Conservation (phyloP, 2,888 invertebrate genomes). For the Eulithis testata region DNA sequence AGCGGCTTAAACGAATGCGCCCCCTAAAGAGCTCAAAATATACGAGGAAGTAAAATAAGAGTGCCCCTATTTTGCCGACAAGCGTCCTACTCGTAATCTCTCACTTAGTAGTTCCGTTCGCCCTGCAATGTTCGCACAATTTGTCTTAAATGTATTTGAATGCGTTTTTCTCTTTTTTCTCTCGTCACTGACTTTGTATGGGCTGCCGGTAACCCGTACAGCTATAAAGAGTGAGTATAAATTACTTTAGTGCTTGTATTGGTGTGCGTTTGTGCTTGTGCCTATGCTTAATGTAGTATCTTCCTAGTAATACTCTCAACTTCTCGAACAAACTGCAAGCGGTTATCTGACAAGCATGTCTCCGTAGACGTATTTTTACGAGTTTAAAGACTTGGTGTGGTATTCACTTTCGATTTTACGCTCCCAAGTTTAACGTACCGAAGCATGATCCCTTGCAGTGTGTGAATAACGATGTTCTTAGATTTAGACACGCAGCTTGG, state of each 20-base stretch:
- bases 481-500: slow-evolving; percentile 76
- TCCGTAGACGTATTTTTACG: slow-evolving; percentile 57
- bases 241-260: slow-evolving; percentile 85
- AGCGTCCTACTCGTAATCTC: slow-evolving; percentile 84
- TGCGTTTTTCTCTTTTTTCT: slow-evolving; percentile 86
- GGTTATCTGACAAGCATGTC: slow-evolving; percentile 70
- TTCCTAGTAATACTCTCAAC: slow-evolving; percentile 72
- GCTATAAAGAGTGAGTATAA: slow-evolving; percentile 89
- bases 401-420: slow-evolving; percentile 50
- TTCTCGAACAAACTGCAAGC: slow-evolving; percentile 79
- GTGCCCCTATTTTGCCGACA: slow-evolving; percentile 75
- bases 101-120: slow-evolving; percentile 85
- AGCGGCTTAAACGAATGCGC: slow-evolving; percentile 77
- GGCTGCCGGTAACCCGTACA: slow-evolving; percentile 88
- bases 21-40: slow-evolving; percentile 79
- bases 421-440: slow-evolving; percentile 67
- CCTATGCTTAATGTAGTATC: slow-evolving; percentile 77
- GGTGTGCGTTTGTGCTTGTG: slow-evolving; percentile 83
- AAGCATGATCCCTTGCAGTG: slow-evolving; percentile 81
- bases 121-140: slow-evolving; percentile 85
- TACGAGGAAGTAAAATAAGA: slow-evolving; percentile 78
- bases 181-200: slow-evolving; percentile 88
- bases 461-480: slow-evolving; percentile 64
- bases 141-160: slow-evolving; percentile 85
- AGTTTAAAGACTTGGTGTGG: slow-evolving; percentile 68